A percentile compares a stretch with the other conserved stretches of the same genome.
Evolutionary conservation across 2,888 invertebrate genomes (phyloP).

Genomic region (Ochropleura leucogaster): DNA sequence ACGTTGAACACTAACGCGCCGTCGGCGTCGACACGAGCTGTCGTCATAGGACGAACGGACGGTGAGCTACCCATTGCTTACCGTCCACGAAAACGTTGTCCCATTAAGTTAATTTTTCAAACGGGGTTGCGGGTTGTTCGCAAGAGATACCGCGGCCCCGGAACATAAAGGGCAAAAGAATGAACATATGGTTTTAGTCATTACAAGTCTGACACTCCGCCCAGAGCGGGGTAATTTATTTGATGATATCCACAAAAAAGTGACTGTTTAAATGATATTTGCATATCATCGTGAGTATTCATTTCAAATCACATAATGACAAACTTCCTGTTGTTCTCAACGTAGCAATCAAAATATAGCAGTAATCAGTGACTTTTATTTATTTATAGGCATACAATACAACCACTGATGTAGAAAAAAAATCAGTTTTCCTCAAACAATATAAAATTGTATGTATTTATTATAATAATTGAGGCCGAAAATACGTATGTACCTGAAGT

Average conservation of each 20-base stretch:
- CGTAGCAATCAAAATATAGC: neutral
- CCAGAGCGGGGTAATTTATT: too few species aligned
- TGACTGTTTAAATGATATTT: neutral
- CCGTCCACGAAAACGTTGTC: too few species aligned
- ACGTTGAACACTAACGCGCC: too few species aligned
- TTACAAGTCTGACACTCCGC: too few species aligned
- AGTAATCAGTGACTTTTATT: neutral
- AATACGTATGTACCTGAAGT: neutral
- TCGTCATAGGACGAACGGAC: too few species aligned
- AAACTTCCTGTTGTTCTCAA: neutral
- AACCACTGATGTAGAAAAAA: constrained; percentile 2
- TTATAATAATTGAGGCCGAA: constrained; percentile 20
- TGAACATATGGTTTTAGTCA: too few species aligned
- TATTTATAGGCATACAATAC: constrained; percentile 3
- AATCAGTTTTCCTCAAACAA: neutral
- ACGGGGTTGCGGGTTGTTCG: too few species aligned
- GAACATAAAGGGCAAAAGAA: too few species aligned
- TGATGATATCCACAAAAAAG: neutral
- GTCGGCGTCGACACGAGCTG: too few species aligned
- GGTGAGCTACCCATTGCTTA: too few species aligned
- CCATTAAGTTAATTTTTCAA: too few species aligned
- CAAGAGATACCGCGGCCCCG: too few species aligned
- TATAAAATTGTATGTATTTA: constrained; percentile 7
- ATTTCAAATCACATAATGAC: constrained; percentile 16
- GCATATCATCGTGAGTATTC: neutral